Base-by-base conservation (phyloP, 2,888 invertebrate genomes). In the Pyralis farinalis region DNA sequence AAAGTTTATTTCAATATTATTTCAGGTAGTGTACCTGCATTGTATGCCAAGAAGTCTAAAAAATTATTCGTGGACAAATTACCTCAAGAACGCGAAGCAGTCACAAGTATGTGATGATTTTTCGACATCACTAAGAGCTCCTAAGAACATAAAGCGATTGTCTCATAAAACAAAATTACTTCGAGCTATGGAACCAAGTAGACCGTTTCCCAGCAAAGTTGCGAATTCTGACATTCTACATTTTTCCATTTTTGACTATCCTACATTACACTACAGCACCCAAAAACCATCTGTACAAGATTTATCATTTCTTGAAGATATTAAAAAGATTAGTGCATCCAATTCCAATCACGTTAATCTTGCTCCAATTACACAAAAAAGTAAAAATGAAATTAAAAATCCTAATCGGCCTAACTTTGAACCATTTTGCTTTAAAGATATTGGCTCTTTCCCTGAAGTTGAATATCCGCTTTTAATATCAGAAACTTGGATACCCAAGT, bases 401-500 rank as follows among this genome's bases (percentile, higher is more conserved):
- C 34, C 16, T n/a, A 34, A 40, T 16, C 2, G 46, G 7, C 34
- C 46, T 8, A 35, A 42, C 8, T 37, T 48, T 7, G 49, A 55
- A 12, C 40, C 58, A 1, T 45, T 43, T 12, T 56, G 48, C 29
- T 55, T 62, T 9, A 44, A 48, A 12, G 56, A 64, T 38, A 35
- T 55, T 25, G 53, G 49, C 6, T 40, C 47, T 10, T 86, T 82
- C 55, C 83, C 84, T 11, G 78, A 81, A 47, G 72, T 82, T 1
- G 72, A 80, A 47, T 85, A 82, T 55, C 85, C 85, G 7, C 47
- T 76, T 5, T 65, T 57, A 32, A 62, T 62, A 32, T 59, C 58
- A 37, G 84, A 84, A 11, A 68, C 67, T 3, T 81, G 80, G 83
- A 49, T 43, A 10, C 71, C 74, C 1, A 68, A 61, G 35, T 79